Percentiles rank a stretch among this genome's conserved stretches.
These are phyloP conservation scores for Arrhopalites spinosus DNA, from an alignment of 2,888 invertebrate species.

Conservation along the genomic window DNA sequence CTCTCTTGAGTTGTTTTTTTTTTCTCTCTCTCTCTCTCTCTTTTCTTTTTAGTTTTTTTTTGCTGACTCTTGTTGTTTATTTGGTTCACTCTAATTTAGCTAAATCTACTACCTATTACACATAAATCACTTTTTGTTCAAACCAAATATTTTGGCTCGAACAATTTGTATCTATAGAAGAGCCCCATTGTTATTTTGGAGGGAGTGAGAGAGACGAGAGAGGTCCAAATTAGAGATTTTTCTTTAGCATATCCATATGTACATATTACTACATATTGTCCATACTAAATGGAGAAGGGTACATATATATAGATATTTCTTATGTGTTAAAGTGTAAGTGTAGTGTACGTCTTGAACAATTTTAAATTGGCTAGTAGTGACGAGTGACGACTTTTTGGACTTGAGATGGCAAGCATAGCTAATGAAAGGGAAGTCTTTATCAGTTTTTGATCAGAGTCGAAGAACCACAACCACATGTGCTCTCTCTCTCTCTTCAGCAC, in stretches of 20 bases:
- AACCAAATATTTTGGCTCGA: not conserved
- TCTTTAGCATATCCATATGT: not conserved
- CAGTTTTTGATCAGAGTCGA: conserved; percentile 4
- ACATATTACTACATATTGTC: not conserved
- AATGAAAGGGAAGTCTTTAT: conserved; percentile 33
- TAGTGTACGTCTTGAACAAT: too few species aligned
- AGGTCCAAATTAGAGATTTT: not conserved
- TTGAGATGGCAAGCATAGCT: conserved; percentile 22
- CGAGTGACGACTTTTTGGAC: conserved; percentile 16
- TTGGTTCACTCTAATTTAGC: conserved; percentile 26
- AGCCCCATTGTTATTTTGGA: too few species aligned
- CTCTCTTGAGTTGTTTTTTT: not conserved
- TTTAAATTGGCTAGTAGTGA: conserved; percentile 5
- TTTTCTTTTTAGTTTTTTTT: not conserved
- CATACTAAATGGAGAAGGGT: too few species aligned
- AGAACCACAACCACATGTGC: conserved; percentile 9
- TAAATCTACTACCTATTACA: conserved; percentile 18
- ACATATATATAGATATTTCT: too few species aligned
- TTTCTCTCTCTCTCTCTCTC: not conserved
- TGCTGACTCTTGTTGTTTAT: not conserved
- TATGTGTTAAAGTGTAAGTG: not conserved
- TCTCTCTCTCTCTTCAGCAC: too few species aligned
- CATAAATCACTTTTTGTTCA: conserved; percentile 24
- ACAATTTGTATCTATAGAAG: too few species aligned
- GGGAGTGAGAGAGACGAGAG: not conserved